phyloP scores from a whole-genome alignment of 1,140 invertebrate species.

The Drosophila pectinifera region DNA sequence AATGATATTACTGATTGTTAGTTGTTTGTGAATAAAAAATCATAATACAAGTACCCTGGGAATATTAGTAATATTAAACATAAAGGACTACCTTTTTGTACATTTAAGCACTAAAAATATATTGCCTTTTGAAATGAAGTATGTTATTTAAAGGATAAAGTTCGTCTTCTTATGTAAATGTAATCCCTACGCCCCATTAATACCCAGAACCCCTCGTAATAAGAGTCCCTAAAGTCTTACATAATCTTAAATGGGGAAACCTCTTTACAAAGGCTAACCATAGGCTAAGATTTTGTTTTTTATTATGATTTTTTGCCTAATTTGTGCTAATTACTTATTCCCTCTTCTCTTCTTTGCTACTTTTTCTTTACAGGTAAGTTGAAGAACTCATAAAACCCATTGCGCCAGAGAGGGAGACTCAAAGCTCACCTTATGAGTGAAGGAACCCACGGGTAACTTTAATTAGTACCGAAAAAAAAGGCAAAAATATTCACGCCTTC shows the following conservation, averaged over 20 bases:
- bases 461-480: conserved; percentile 54
- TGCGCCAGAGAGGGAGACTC: conserved; percentile 35
- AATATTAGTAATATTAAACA: not conserved
- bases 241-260: conserved; percentile 22
- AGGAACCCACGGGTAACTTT: conserved; percentile 50
- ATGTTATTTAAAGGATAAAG: too few relatives aligned
- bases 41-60: too few relatives aligned
- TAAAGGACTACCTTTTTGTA: too few relatives aligned
- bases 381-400: conserved; percentile 57
- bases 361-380: conserved; percentile 80
- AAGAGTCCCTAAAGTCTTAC: conserved; percentile 7
- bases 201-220: not conserved
- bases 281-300: conserved; percentile 24
- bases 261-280: conserved; percentile 30
- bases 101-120: not conserved
- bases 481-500: conserved; percentile 67
- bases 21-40: too few relatives aligned
- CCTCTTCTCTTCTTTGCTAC: conserved; percentile 43
- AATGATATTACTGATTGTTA: not conserved
- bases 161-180: not conserved
- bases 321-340: conserved; percentile 76
- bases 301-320: conserved; percentile 44
- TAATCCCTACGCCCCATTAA: not conserved
- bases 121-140: too few relatives aligned
- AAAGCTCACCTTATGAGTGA: conserved; percentile 44